Evolutionary conservation across 2,797 vertebrate species (phyloP), one percentile per base, ranked within the genome.

Genomic region (Sarcophilus harrisii): DNA sequence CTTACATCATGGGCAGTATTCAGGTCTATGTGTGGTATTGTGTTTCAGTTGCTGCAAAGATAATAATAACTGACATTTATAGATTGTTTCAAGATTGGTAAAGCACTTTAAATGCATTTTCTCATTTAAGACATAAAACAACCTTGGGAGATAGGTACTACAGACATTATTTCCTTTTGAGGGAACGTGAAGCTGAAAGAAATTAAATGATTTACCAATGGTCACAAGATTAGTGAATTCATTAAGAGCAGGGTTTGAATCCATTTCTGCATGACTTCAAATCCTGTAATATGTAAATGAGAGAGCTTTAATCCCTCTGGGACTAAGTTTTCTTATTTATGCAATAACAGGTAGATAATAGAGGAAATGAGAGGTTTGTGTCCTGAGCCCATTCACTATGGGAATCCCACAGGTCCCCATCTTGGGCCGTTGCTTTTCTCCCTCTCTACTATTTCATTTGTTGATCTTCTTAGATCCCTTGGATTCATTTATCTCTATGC

Each of bases 21-120:
- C 28, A 94, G 90, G 28, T 5, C 66, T 96, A 0, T 55, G 30
- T 95, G 90, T 93, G 94, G 0, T 60, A 93, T 81, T 81, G 9
- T 27, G 38, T 81, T 81, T 81, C 21, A 45, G 21, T 45, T 45
- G 38, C 38, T 81, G 6, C 38, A 45, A 81, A 81, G 38, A 45
- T 45, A 81, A 81, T 24, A 24, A 45, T 45, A 81, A 81, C 21
- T 81, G 9, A 45, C 38, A 45, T 81, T 81, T 81, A 27, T 81
- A 81, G 73, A 81, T 45, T 2, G 2, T 45, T 45, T 81, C 45
- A 24, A 81, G n/a, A 4, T 45, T 81, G 21, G 0, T 45, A 27
- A 81, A 81, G 9, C 38, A 81, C 21, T 45, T 81, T 27, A 24
- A 45, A 81, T 81, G 38, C 38, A 24, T 81, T 73, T 73, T 21